phyloP scores from a whole-genome alignment of 1,140 invertebrate species.

The Mylabris phalerata region DNA sequence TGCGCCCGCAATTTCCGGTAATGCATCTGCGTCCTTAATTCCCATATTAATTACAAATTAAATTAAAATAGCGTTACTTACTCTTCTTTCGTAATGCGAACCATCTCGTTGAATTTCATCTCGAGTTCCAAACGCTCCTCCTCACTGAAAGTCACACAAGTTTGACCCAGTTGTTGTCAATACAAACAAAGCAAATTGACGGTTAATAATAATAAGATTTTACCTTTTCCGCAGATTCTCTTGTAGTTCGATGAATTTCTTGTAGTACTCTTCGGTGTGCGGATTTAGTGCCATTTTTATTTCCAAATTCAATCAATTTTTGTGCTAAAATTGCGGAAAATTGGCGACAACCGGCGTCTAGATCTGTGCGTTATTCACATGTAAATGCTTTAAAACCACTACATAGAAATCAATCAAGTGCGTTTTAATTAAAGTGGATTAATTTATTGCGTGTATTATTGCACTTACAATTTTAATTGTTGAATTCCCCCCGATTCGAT shows the following conservation, averaged over 20 bases:
- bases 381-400: not conserved
- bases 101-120: slow-evolving; percentile 39
- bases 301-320: not conserved
- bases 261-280: slow-evolving; percentile 34
- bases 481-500: not conserved
- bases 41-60: too few species aligned
- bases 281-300: slow-evolving; percentile 5
- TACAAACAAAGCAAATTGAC: slow-evolving; percentile 29
- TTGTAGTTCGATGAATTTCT: slow-evolving; percentile 37
- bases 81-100: slow-evolving; percentile 35
- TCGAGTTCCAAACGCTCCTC: slow-evolving; percentile 37
- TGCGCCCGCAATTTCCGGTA: slow-evolving; percentile 47
- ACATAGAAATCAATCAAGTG: not conserved
- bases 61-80: slow-evolving; percentile 22
- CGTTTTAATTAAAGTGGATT: not conserved
- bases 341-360: not conserved
- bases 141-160: slow-evolving; percentile 32
- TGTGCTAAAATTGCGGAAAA: not conserved
- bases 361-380: not conserved
- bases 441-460: too few species aligned
- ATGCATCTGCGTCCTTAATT: slow-evolving; percentile 31
- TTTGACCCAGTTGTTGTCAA: slow-evolving; percentile 19
- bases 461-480: not conserved
- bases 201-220: slow-evolving; percentile 1
- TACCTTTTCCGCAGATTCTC: slow-evolving; percentile 40